Conservation (phyloP, 1,140 invertebrate species). For the Agrypnia vestita region DNA sequence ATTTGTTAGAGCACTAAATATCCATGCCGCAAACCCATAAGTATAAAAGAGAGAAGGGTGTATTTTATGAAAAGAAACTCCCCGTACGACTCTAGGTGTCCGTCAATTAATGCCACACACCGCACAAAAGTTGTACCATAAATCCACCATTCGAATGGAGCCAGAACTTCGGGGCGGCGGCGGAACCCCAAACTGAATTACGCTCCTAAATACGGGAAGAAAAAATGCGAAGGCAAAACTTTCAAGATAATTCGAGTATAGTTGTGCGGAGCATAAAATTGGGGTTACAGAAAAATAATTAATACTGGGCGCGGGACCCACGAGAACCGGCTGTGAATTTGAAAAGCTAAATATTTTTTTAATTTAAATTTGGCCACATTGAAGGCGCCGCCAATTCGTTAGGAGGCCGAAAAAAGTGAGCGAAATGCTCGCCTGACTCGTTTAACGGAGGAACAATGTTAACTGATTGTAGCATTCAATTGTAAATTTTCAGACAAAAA, state of each 20-base stretch:
- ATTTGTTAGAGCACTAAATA: too few species aligned
- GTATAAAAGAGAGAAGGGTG: too few species aligned
- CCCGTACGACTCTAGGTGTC: neutral
- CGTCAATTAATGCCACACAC: slow-evolving; percentile 23
- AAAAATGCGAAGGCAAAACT: slow-evolving; percentile 3
- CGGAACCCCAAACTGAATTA: slow-evolving; percentile 12
- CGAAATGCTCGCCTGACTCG: neutral
- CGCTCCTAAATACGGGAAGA: neutral
- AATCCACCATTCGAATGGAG: slow-evolving; percentile 11
- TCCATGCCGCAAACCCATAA: too few species aligned
- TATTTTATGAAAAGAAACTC: too few species aligned
- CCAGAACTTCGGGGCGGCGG: neutral
- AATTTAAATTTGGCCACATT: slow-evolving; percentile 41
- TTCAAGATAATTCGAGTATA: slow-evolving; percentile 15
- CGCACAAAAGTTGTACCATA: slow-evolving; percentile 21
- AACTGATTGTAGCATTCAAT: too few species aligned
- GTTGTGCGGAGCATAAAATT: neutral
- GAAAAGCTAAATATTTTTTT: slow-evolving; percentile 33
- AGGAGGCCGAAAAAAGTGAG: slow-evolving; percentile 8
- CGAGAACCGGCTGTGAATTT: slow-evolving; percentile 29
- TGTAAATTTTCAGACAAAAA: too few species aligned
- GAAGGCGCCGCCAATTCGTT: slow-evolving; percentile 19
- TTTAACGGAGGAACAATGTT: neutral
- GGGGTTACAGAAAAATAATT: neutral
- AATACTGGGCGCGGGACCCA: neutral